Evolutionary conservation across 2,113 vertebrate species (phyloP), one percentile per base, ranked within the genome.

Genomic region (Cricetomys ansorgei): DNA sequence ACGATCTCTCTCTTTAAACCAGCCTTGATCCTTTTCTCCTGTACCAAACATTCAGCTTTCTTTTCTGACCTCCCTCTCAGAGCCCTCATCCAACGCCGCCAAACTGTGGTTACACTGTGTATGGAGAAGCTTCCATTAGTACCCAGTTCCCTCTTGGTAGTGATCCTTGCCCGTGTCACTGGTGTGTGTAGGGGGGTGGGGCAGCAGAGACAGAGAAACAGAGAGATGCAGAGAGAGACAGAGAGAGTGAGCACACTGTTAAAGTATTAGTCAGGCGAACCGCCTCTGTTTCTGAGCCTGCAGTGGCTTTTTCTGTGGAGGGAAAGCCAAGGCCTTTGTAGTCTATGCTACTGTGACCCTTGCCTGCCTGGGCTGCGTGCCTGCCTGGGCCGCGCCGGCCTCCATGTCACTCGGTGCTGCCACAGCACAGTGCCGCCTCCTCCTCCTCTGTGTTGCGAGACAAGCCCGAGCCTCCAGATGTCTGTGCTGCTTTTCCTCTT

Each of bases 311-410:
- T 48, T 23, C 59, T 67, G 17, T 31, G 11, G 29, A 65, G 37
- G 59, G 9, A 27, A 31, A 67, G 34, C 57, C 57, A 37, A 0
- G 27, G 45, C 27, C 64, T 3, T 1, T 50, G 0, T 45, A 29
- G 48, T 55, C 37, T 29, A 21, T 0, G 0, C 13, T 0, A 25
- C 2, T 5, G 0, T 55, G 5, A 23, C n/a, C 23, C 27, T 59
- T 12, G 16, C 69, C 31, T 57, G 19, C 19, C 5, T 37, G 53
- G 23, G 45, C 10, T 3, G 23, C n/a, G n/a, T 12, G 16, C 69
- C 31, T 57, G 19, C 19, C 5, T 37, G 53, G 23, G 45, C 10
- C 2, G 23, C n/a, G n/a, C n/a, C n/a, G 45, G 21, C 34, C 40
- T 62, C 2, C 7, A 59, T 19, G 7, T 11, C 37, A 1, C n/a